Evolutionary conservation across 1,140 invertebrate genomes (phyloP).

Genomic region (Pseudomyrmex flavicornis): DNA sequence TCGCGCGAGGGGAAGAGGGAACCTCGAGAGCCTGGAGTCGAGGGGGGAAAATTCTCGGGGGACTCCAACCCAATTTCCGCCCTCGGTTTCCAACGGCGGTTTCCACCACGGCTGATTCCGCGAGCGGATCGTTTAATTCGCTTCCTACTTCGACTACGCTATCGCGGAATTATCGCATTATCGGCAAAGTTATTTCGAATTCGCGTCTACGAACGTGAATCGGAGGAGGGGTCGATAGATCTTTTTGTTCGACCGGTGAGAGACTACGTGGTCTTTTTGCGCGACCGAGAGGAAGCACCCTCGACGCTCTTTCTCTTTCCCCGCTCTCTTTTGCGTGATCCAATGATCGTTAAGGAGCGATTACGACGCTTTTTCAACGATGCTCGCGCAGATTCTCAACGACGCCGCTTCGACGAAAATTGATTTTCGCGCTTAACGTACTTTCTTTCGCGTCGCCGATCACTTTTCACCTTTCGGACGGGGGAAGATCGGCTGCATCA

Average conservation of each 20-base stretch:
- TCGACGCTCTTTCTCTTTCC: neutral
- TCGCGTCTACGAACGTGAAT: slow-evolving; percentile 12
- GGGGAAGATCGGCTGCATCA: slow-evolving; percentile 18
- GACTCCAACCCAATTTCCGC: slow-evolving; percentile 69
- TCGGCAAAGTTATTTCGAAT: slow-evolving; percentile 63
- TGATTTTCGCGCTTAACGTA: slow-evolving; percentile 62
- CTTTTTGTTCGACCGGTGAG: slow-evolving; percentile 45
- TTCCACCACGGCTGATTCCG: slow-evolving; percentile 34
- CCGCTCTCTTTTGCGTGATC: slow-evolving; percentile 26
- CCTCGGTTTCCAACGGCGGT: slow-evolving; percentile 57
- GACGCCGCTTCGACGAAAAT: slow-evolving; percentile 52
- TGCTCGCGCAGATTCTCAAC: slow-evolving; percentile 51
- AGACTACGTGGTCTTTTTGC: neutral
- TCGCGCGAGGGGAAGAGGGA: neutral
- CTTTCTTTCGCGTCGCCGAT: slow-evolving; percentile 69
- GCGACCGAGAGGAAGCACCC: slow-evolving; percentile 21
- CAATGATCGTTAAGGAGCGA: slow-evolving; percentile 59
- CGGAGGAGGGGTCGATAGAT: slow-evolving; percentile 33
- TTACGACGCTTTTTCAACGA: slow-evolving; percentile 57
- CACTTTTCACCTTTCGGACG: slow-evolving; percentile 19
- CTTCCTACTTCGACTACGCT: slow-evolving; percentile 50
- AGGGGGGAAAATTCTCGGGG: slow-evolving; percentile 61
- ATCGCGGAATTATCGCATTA: slow-evolving; percentile 63
- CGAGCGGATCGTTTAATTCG: slow-evolving; percentile 72
- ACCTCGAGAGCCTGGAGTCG: neutral